phyloP scores from a whole-genome alignment of 1,140 invertebrate genomes.

The Drosophila hydei region DNA sequence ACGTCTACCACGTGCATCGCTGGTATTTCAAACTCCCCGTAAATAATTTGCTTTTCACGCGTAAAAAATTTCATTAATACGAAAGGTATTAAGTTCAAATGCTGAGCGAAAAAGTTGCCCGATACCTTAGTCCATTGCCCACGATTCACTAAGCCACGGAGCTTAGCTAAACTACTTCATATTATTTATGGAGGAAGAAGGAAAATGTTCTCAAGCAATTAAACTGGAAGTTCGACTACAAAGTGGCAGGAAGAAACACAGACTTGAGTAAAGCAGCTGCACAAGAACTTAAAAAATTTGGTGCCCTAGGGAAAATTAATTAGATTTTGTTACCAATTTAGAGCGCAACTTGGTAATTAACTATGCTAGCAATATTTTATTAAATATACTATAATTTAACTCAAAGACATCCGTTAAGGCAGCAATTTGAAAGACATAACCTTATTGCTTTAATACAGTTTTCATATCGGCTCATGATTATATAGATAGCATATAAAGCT shows the following conservation, averaged over 20 bases:
- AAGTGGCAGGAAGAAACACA: constrained; percentile 26
- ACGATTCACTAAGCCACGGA: background rate
- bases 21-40: constrained; percentile 33
- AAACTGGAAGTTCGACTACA: constrained; percentile 30
- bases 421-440: no score
- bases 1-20: constrained; percentile 22
- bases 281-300: constrained; percentile 17
- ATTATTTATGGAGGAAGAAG: constrained; percentile 17
- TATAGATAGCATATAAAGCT: no score
- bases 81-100: constrained; percentile 64
- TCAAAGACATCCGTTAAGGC: background rate
- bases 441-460: no score
- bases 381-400: background rate
- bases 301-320: constrained; percentile 18
- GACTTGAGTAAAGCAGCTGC: background rate
- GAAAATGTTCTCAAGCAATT: constrained; percentile 41
- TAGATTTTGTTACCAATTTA: constrained; percentile 5
- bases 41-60: constrained; percentile 52
- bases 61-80: constrained; percentile 76
- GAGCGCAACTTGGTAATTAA: background rate
- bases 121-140: constrained; percentile 9
- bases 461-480: background rate
- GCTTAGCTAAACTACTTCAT: background rate
- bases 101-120: constrained; percentile 3
- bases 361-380: background rate